A percentile compares a stretch with the other conserved stretches of the same genome.
phyloP scores from a whole-genome alignment of 1,140 invertebrate species.

The Neotoxoptera formosana region DNA sequence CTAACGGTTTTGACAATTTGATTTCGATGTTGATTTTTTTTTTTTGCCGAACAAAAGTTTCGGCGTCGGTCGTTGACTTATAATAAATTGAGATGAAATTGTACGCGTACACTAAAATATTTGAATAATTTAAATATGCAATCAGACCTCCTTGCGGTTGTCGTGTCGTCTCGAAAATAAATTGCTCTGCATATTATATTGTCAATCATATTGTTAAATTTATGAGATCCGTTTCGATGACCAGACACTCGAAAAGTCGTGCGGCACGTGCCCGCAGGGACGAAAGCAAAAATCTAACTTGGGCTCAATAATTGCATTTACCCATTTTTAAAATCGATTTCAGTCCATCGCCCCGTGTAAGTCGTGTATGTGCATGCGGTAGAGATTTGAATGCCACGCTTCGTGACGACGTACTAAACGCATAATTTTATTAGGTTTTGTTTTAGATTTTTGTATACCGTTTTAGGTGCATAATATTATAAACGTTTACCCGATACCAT shows the following conservation, averaged over 20 bases:
- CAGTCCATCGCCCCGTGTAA: not conserved
- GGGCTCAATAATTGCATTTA: no score
- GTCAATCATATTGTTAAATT: not conserved
- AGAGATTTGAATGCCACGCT: not conserved
- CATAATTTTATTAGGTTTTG: not conserved
- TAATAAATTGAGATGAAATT: not conserved
- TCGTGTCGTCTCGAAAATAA: not conserved
- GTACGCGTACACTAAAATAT: not conserved
- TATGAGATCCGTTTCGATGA: not conserved
- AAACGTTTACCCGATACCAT: not conserved
- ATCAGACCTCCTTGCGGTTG: not conserved
- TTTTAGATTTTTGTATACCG: not conserved
- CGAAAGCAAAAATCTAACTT: no score
- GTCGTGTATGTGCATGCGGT: not conserved
- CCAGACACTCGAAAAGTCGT: not conserved
- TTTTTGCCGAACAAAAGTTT: not conserved
- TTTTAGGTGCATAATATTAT: not conserved
- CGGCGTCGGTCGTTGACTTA: not conserved
- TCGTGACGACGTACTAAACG: not conserved
- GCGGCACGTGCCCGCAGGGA: no score
- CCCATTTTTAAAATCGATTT: no score
- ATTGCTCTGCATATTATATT: not conserved
- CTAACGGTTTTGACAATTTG: not conserved
- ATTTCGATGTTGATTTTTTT: not conserved
- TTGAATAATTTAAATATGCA: not conserved